These are phyloP conservation scores for Nothoprocta pentlandii DNA, from an alignment of 2,113 vertebrate genomes.

Conservation along the genomic window DNA sequence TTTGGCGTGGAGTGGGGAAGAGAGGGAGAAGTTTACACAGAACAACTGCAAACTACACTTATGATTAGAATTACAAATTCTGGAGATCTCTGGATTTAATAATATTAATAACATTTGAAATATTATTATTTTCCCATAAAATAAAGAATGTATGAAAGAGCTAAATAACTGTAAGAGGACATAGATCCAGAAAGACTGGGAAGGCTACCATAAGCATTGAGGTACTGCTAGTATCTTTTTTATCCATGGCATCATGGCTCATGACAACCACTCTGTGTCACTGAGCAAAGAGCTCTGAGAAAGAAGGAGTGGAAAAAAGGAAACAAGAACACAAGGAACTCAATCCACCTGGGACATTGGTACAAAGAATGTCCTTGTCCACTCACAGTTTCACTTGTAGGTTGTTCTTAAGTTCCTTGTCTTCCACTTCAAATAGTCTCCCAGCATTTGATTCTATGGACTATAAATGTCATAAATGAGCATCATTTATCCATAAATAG, in stretches of 20 bases:
- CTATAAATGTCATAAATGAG: neutral
- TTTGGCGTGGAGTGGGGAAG: too few relatives aligned
- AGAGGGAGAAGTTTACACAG: neutral
- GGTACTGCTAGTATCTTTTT: neutral
- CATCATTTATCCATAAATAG: neutral
- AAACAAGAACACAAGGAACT: neutral
- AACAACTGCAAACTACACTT: neutral
- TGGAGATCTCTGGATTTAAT: neutral
- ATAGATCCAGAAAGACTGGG: neutral
- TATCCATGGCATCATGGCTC: neutral
- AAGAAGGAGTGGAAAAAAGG: neutral
- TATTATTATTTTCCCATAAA: neutral
- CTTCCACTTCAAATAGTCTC: neutral
- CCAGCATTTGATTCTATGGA: neutral
- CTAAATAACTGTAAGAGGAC: neutral
- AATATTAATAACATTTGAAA: neutral
- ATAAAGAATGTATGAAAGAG: neutral
- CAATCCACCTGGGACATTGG: neutral
- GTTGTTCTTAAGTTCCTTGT: neutral
- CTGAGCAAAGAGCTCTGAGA: neutral
- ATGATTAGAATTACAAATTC: neutral
- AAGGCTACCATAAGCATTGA: neutral
- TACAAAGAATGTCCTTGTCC: neutral
- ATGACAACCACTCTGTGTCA: neutral
- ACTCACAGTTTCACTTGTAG: neutral